Base-by-base conservation (phyloP, 2,113 vertebrate genomes). In the Epinephelus cyanopodus region DNA sequence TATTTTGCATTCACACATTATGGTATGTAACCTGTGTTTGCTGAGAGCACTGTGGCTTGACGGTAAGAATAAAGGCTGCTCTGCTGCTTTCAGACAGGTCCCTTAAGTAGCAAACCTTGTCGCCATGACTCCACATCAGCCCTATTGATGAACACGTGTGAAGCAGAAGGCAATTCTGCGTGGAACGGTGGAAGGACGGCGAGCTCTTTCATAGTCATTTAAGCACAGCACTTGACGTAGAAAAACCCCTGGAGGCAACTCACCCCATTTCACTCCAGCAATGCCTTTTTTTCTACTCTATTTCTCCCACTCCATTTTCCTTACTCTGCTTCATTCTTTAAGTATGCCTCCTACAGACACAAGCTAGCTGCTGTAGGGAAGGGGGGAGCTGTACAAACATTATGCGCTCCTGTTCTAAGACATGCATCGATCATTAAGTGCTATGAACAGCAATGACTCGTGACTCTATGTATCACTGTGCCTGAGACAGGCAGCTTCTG, bases 61-160 rank as follows among this genome's bases (percentile, higher is more conserved):
- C 81, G 58, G 23, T 71, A 70, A 78, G 60, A 80, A 72, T 81
- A 74, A 81, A 89, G 72, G 62, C 69, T 27, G 81, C 70, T 79
- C 23, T 33, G 0, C 37, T 88, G 84, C 81, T 74, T 81, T 71
- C 33, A 79, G 81, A 79, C 74, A 63, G 80, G 75, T 91, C 90
- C 87, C 89, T 86, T 81, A 93, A 94, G 92, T 94, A 89, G 81
- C 86, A 93, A 93, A 92, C 75, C 89, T 83, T 92, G 90, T 93
- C 85, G 52, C 85, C 79, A 79, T 69, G 79, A 79, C 78, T 91
- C 79, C 77, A 83, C 77, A 84, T 91, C 92, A 90, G 85, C 62
- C 58, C 88, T 85, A 87, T 91, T 90, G 91, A 93, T 91, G 89
- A 93, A 74, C 89, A 84, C 65, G 57, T 91, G 79, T 83, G 84